Percentiles rank a stretch among this genome's conserved stretches.
These are phyloP conservation scores for Ptyas mucosa DNA, from an alignment of 2,113 vertebrate genomes.

Conservation along the genomic window DNA sequence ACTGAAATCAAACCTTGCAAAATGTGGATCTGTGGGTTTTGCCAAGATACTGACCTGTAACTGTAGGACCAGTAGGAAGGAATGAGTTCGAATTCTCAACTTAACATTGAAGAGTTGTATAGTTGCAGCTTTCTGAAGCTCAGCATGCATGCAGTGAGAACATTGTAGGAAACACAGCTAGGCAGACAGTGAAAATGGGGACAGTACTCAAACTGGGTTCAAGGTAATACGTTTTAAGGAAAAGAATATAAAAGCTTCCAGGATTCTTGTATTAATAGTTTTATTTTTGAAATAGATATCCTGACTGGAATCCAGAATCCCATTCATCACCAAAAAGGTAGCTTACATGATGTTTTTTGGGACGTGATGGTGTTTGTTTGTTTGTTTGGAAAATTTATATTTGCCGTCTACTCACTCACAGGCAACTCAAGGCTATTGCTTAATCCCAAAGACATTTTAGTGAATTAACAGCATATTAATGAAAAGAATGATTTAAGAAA, in stretches of 20 bases:
- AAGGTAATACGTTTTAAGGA: background rate
- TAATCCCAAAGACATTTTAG: background rate
- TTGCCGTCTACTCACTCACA: too few relatives aligned
- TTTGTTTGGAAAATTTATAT: too few relatives aligned
- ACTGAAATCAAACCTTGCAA: background rate
- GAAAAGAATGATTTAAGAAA: background rate
- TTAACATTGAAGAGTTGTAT: background rate
- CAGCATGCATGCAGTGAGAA: background rate
- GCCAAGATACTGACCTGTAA: background rate
- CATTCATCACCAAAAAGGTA: conserved; percentile 70
- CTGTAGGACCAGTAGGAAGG: background rate
- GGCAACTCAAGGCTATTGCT: background rate
- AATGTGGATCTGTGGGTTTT: background rate
- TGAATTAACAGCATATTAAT: background rate
- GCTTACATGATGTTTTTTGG: background rate
- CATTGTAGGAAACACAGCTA: background rate
- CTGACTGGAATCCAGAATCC: conserved; percentile 84
- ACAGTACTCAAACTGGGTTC: background rate
- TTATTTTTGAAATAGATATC: conserved; percentile 72
- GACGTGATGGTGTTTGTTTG: background rate
- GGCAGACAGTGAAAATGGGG: background rate
- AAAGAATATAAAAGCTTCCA: background rate
- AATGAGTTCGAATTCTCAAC: background rate
- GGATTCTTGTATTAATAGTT: background rate
- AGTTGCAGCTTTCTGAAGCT: background rate